Evolutionary conservation across 64 coral and sea anemone species (phyloP).

Genomic region (Porites australiensis): DNA sequence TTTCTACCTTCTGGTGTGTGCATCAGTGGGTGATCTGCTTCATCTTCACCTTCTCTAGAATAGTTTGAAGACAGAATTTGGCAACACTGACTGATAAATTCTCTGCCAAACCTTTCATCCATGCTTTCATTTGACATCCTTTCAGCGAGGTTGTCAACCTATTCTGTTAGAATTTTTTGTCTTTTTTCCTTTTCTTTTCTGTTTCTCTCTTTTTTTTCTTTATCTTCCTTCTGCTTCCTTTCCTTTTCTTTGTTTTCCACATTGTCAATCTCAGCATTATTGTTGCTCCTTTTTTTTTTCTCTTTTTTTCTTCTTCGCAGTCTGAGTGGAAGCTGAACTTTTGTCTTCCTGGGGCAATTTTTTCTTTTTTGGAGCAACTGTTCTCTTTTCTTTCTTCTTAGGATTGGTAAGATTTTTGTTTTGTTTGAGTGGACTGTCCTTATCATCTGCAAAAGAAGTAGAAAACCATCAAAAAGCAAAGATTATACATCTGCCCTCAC

Average conservation of each 20-base stretch:
- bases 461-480: no score
- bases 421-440: background rate
- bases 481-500: no score
- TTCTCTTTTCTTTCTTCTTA: background rate
- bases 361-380: background rate
- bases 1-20: no score
- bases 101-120: background rate
- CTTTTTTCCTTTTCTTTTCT: background rate
- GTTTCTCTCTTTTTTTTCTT: background rate
- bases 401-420: background rate
- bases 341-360: background rate
- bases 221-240: background rate
- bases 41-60: no score
- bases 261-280: background rate
- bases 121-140: background rate
- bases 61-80: background rate
- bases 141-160: background rate
- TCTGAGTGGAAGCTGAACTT: background rate
- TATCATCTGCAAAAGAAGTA: background rate
- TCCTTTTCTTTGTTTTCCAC: background rate
- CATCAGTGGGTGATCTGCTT: no score
- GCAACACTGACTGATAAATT: background rate
- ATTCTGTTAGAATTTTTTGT: background rate
- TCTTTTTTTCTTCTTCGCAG: background rate
- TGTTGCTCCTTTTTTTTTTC: background rate